A percentile compares a stretch with the other conserved stretches of the same genome.
Evolutionary conservation across 2,113 vertebrate genomes (phyloP).

Genomic region (Triplophysa rosa): DNA sequence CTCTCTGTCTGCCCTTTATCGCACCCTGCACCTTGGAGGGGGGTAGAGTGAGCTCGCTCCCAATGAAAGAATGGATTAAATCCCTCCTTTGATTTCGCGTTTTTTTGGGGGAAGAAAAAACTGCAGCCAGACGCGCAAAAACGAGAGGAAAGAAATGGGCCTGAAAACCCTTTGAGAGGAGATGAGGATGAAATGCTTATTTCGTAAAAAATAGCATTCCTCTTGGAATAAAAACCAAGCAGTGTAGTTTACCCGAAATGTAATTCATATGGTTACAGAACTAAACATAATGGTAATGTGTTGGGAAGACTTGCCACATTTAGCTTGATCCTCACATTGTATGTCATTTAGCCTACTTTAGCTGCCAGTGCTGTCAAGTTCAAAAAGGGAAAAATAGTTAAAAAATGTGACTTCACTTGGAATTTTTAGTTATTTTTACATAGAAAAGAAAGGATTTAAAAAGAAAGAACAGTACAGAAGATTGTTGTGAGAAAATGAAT

Average conservation of each 20-base stretch:
- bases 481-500: too few species aligned
- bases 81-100: constrained; percentile 46
- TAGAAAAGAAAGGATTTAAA: too few species aligned
- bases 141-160: neutral
- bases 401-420: too few species aligned
- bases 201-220: neutral
- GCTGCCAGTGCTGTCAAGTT: too few species aligned
- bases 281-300: too few species aligned
- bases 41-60: constrained; percentile 53
- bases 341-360: too few species aligned
- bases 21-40: constrained; percentile 74
- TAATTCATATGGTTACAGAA: too few species aligned
- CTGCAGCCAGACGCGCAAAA: constrained; percentile 11
- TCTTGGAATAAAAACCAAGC: neutral
- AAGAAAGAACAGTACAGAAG: too few species aligned
- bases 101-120: neutral
- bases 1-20: constrained; percentile 74
- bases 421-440: too few species aligned
- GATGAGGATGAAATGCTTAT: neutral
- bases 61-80: constrained; percentile 46
- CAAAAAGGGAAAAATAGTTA: too few species aligned
- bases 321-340: too few species aligned
- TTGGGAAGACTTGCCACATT: too few species aligned
- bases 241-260: neutral
- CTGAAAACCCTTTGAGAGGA: neutral